Evolutionary conservation across 2,888 invertebrate species (phyloP), one percentile per base, ranked within the genome.

Genomic region (Orthosia cruda): DNA sequence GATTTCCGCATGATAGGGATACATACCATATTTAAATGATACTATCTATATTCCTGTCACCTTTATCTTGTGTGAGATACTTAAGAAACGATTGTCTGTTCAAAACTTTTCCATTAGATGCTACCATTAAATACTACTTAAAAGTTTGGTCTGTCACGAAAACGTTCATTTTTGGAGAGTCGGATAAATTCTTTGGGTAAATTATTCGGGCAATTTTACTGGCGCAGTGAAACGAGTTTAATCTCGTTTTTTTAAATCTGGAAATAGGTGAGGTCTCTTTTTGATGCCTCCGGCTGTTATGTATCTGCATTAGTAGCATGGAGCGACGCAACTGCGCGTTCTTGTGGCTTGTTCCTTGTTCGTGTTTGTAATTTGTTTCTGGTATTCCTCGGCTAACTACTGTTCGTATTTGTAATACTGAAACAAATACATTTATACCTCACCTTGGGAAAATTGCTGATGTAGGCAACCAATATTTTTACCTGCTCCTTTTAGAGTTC

Each of bases 41-140:
- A 20, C 12, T 12, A 3, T 20, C 1, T 3, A 62, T 45, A 20
- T 47, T 20, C 3, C 16, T 20, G 40, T 40, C 13, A n/a, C 20
- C 3, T n/a, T n/a, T 20, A 20, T 26, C 9, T 16, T 18, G 15
- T 40, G 4, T 12, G 12, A 55, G 20, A 73, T 11, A n/a, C n/a
- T 18, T 1, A 20, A 54, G 11, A 3, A 45, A 23, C 2, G 9
- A 40, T 49, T 57, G 13, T 50, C 12, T 15, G 45, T 45, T 40
- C 11, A 47, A 59, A 45, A 16, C 26, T 50, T 69, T 70, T 55
- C 45, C 50, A 58, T 70, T 23, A 70, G 13, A 16, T 57, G 57
- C 32, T n/a, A 47, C 12, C 7, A 23, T 32, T 49, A 54, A 52
- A 32, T 58, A 32, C 13, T 26, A 76, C 40, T 45, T 18, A 69